A percentile compares a stretch with the other conserved stretches of the same genome.
These are phyloP conservation scores for Psilopsiagon aymara DNA, from an alignment of 2,113 vertebrate genomes.

Conservation along the genomic window DNA sequence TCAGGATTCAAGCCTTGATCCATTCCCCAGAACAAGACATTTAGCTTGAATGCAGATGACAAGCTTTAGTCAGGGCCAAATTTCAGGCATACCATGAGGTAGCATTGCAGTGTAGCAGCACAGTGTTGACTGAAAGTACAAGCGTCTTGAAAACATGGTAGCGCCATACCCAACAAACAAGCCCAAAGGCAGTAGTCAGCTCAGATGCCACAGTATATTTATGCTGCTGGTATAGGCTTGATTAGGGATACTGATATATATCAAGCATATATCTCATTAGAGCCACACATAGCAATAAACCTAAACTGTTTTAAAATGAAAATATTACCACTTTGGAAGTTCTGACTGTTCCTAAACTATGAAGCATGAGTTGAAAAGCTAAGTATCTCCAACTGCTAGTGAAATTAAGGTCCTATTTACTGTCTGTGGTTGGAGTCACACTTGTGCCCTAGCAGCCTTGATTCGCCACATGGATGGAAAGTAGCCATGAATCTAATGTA, in stretches of 20 bases:
- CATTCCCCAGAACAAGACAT: background rate
- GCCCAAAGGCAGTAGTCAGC: background rate
- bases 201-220: background rate
- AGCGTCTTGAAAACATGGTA: background rate
- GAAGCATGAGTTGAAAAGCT: background rate
- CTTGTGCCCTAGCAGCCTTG: background rate
- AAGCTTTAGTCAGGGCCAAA: background rate
- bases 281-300: background rate
- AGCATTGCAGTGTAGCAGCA: background rate
- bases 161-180: background rate
- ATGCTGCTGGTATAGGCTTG: fast-evolving
- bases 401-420: background rate
- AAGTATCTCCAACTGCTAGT: background rate
- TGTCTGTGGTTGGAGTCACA: background rate
- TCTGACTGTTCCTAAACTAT: background rate
- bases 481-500: background rate
- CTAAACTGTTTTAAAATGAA: background rate
- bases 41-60: background rate
- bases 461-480: background rate
- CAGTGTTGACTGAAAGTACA: background rate
- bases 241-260: background rate
- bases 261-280: background rate
- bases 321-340: background rate
- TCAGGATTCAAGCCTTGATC: background rate
- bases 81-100: background rate